phyloP scores from a whole-genome alignment of 2,113 vertebrate species.

The Scopus umbretta region DNA sequence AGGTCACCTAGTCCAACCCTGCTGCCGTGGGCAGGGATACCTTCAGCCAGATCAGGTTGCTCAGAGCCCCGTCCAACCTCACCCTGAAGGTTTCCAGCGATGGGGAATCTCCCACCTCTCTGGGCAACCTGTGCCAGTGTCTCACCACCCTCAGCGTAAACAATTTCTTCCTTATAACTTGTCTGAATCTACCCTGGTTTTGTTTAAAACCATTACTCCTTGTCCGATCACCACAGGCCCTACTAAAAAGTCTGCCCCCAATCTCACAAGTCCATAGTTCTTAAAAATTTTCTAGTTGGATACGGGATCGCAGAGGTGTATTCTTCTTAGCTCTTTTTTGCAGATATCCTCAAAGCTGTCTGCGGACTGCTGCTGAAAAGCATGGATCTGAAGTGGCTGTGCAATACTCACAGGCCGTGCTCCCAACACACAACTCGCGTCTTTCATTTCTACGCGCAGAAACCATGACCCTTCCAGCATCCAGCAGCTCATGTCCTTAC shows the following conservation, averaged over 20 bases:
- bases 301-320: background rate
- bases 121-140: background rate
- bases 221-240: background rate
- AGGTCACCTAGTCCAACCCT: background rate
- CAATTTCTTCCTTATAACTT: background rate
- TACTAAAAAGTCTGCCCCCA: background rate
- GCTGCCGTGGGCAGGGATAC: background rate
- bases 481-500: background rate
- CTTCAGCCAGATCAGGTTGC: background rate
- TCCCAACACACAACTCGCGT: fast-evolving
- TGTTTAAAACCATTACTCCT: background rate
- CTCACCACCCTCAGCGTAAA: background rate
- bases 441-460: too few species aligned
- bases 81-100: background rate
- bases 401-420: fast-evolving
- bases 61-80: background rate
- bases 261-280: background rate
- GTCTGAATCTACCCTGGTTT: background rate
- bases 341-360: background rate
- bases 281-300: background rate
- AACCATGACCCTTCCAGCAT: background rate
- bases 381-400: too few species aligned
- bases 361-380: background rate
- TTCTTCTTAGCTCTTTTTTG: background rate
- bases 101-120: background rate